A percentile compares a stretch with the other conserved stretches of the same genome.
Evolutionary conservation across 2,888 invertebrate species (phyloP).

Genomic region (Xestoiulus laeticollis): DNA sequence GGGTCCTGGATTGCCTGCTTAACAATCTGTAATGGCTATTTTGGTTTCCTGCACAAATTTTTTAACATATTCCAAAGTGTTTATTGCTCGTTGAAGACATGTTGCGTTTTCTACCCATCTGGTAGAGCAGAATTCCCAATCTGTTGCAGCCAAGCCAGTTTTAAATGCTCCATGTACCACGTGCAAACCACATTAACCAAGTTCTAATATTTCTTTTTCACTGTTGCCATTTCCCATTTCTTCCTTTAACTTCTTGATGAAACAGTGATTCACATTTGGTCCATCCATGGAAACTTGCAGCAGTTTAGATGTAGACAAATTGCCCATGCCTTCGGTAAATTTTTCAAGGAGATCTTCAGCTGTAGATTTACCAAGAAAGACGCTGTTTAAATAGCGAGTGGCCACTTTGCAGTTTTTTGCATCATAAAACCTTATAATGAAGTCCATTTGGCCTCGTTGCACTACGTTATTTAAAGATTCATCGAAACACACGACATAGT

Average conservation of each 20-base stretch:
- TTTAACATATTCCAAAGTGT: neutral
- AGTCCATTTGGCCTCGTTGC: conserved; percentile 59
- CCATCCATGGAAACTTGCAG: conserved; percentile 31
- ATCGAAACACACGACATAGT: conserved; percentile 57
- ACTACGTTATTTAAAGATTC: conserved; percentile 57
- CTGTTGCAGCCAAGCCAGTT: conserved; percentile 57
- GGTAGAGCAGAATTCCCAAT: neutral
- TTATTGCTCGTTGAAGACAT: neutral
- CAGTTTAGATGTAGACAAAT: neutral
- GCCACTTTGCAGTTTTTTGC: conserved; percentile 56
- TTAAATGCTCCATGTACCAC: conserved; percentile 60
- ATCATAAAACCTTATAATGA: conserved; percentile 59
- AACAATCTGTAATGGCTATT: no score
- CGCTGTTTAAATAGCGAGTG: conserved; percentile 59
- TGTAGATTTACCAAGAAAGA: conserved; percentile 57
- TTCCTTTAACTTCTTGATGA: neutral
- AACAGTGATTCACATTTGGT: conserved; percentile 54
- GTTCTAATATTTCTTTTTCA: conserved; percentile 57
- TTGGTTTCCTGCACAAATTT: no score
- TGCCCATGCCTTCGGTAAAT: neutral
- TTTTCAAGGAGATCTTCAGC: conserved; percentile 58
- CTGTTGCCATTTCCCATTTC: conserved; percentile 50
- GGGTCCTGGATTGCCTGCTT: no score
- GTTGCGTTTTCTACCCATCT: neutral
- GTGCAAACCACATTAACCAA: conserved; percentile 61